Conservation (phyloP, 2,113 vertebrate genomes). For the Pluvianellus socialis region DNA sequence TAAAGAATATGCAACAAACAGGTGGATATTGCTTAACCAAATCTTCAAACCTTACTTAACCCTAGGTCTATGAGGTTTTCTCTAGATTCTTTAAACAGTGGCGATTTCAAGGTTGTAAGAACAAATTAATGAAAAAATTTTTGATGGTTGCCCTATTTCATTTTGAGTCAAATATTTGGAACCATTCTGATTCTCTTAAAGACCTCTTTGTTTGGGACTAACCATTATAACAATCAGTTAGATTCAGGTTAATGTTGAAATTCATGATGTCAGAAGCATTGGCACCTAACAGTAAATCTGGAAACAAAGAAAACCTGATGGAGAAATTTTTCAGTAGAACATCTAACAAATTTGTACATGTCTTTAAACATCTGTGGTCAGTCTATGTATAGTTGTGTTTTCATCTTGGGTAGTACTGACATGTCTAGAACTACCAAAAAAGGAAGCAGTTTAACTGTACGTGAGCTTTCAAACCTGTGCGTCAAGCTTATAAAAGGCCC, state of each 20-base stretch:
- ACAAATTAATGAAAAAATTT: background rate
- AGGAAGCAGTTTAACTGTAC: background rate
- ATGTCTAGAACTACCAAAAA: background rate
- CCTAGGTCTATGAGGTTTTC: background rate
- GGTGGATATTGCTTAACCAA: background rate
- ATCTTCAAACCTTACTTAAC: background rate
- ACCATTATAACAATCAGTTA: background rate
- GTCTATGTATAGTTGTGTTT: background rate
- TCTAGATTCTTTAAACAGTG: background rate
- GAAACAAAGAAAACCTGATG: background rate
- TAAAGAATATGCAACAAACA: background rate
- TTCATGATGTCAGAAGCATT: background rate
- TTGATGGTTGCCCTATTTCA: background rate
- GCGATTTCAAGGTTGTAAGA: background rate
- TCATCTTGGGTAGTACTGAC: background rate
- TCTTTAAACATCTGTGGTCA: background rate
- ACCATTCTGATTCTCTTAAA: background rate
- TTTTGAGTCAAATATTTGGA: background rate
- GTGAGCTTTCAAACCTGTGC: background rate
- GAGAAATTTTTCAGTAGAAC: background rate
- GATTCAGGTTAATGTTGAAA: background rate
- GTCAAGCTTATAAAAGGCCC: background rate
- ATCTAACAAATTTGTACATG: rapidly evolving
- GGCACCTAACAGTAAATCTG: background rate
- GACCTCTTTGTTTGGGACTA: background rate